Evolutionary conservation across 2,888 invertebrate species (phyloP).

Genomic region (Plagodis pulveraria): DNA sequence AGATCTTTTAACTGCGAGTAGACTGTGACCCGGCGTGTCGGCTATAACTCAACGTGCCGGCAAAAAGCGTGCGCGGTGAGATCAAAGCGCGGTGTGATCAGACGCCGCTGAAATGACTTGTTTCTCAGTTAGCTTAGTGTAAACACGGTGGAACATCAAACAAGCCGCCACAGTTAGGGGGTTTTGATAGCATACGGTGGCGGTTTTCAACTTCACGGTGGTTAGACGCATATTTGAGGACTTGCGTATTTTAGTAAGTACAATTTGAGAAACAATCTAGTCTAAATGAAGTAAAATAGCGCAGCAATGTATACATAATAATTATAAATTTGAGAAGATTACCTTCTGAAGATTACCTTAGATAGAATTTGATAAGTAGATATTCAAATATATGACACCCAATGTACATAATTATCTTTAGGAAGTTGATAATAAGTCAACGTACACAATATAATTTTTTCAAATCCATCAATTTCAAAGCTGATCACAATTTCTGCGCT

Average conservation of each 20-base stretch:
- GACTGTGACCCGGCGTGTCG: conserved; percentile 37
- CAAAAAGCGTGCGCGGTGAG: conserved; percentile 67
- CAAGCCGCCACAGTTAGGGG: conserved; percentile 53
- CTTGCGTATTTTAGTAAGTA: conserved; percentile 2
- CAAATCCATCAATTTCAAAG: conserved; percentile 11
- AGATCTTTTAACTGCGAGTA: conserved; percentile 4
- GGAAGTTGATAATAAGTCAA: too few relatives aligned
- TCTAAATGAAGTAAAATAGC: neutral
- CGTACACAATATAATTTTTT: too few relatives aligned
- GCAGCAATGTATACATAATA: too few relatives aligned
- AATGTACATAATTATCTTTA: too few relatives aligned
- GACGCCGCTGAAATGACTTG: conserved; percentile 77
- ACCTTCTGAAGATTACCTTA: too few relatives aligned
- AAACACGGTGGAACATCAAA: conserved; percentile 81
- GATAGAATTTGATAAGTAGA: too few relatives aligned
- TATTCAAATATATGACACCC: too few relatives aligned
- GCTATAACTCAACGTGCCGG: conserved; percentile 43
- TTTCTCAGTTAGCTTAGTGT: conserved; percentile 81
- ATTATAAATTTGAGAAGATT: too few relatives aligned
- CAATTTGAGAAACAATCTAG: neutral
- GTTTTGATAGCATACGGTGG: conserved; percentile 10
- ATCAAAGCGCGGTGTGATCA: conserved; percentile 72
- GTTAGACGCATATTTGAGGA: conserved; percentile 1
- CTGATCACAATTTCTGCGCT: conserved; percentile 5
- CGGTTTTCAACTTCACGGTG: conserved; percentile 3